A percentile compares a stretch with the other conserved stretches of the same genome.
Conservation (phyloP, 1,140 invertebrate species). For the Drosophila nigrodunni region DNA sequence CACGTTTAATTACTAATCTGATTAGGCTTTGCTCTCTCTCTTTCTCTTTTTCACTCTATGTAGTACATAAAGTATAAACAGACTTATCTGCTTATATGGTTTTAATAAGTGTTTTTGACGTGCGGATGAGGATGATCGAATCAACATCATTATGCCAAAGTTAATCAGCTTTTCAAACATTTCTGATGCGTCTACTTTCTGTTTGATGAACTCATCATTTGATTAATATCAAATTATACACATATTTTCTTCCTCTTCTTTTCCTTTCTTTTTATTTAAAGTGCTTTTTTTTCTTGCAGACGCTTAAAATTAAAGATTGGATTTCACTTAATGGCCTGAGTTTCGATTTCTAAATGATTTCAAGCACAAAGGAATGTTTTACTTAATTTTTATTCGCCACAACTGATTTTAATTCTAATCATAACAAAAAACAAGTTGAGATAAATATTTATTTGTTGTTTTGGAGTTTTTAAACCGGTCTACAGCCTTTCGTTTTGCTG, state of each 20-base stretch:
- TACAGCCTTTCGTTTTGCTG: conserved; percentile 10
- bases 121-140: conserved; percentile 2
- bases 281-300: background rate
- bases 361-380: background rate
- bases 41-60: background rate
- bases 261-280: background rate
- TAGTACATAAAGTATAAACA: conserved; percentile 1
- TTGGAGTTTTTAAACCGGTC: conserved; percentile 9
- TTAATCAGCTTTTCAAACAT: background rate
- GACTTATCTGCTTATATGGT: background rate
- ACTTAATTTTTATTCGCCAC: background rate
- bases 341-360: background rate
- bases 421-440: conserved; percentile 6
- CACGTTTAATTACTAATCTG: conserved; percentile 36
- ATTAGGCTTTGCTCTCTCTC: conserved; percentile 12
- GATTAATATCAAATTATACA: background rate
- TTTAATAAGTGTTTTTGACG: conserved; percentile 16
- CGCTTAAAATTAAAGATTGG: background rate
- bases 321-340: background rate
- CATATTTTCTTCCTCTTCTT: too few species aligned
- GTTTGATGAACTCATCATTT: conserved; percentile 13
- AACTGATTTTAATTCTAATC: background rate
- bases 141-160: conserved; percentile 15
- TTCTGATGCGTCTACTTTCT: conserved; percentile 1
- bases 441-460: background rate